These are phyloP conservation scores for Taenaris catops DNA, from an alignment of 2,888 invertebrate genomes.

Conservation along the genomic window DNA sequence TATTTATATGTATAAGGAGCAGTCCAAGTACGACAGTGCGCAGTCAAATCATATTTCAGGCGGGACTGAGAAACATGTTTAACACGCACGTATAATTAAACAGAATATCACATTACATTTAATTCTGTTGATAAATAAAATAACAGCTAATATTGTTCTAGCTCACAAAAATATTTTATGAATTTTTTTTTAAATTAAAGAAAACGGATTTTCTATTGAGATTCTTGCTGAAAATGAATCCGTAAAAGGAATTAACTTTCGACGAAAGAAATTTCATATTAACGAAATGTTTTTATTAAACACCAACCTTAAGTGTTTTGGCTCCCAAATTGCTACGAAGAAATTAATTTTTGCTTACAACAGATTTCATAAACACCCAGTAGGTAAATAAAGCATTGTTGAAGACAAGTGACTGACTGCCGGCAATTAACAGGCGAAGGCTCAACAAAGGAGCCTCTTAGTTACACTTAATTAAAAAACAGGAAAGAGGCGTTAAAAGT, in stretches of 20 bases:
- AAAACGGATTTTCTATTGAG: too few relatives aligned
- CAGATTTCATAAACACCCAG: slow-evolving; percentile 39
- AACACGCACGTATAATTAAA: too few relatives aligned
- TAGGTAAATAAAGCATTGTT: slow-evolving; percentile 52
- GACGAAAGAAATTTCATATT: slow-evolving; percentile 5
- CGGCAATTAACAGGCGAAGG: slow-evolving; percentile 57
- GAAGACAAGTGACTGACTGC: slow-evolving; percentile 67
- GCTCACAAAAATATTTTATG: too few relatives aligned
- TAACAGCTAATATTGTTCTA: too few relatives aligned
- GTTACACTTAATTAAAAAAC: slow-evolving; percentile 70
- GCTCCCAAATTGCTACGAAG: slow-evolving; percentile 1
- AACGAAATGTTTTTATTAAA: slow-evolving; percentile 1
- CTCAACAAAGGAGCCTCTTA: slow-evolving; percentile 60
- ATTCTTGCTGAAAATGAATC: too few relatives aligned
- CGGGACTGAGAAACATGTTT: too few relatives aligned
- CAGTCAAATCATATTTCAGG: too few relatives aligned
- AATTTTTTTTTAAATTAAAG: too few relatives aligned
- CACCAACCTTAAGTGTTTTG: slow-evolving; percentile 1
- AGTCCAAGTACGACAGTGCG: too few relatives aligned
- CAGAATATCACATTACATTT: too few relatives aligned
- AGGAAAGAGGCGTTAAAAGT: slow-evolving; percentile 33
- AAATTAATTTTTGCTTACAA: slow-evolving; percentile 21
- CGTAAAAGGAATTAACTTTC: slow-evolving; percentile 19
- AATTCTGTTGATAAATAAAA: too few relatives aligned
- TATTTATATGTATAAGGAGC: too few relatives aligned